Evolutionary conservation across 2,113 vertebrate species (phyloP).

Genomic region (Platycercus adscitus): DNA sequence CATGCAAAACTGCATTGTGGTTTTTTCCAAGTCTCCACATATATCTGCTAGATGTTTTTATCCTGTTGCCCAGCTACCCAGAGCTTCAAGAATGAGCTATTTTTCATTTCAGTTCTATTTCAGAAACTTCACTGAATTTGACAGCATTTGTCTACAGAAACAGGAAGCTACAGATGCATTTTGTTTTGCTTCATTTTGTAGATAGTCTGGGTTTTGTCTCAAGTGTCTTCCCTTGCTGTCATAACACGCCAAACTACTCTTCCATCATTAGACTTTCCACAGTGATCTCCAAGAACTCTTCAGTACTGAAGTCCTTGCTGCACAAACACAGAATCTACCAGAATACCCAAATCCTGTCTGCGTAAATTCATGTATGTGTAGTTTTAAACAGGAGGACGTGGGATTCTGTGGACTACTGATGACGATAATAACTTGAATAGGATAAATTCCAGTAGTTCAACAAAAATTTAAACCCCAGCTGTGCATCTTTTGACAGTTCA

Average conservation of each 20-base stretch:
- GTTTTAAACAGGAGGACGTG: background rate
- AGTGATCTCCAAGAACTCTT: background rate
- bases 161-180: conserved; percentile 9
- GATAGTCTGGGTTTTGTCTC: conserved; percentile 22
- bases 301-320: background rate
- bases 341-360: background rate
- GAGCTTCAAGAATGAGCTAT: background rate
- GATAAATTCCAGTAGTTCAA: background rate
- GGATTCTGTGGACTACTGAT: background rate
- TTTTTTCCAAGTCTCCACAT: background rate
- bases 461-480: background rate
- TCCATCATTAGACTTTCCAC: conserved; percentile 18
- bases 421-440: background rate
- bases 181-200: background rate
- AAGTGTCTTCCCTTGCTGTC: background rate
- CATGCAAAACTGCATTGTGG: background rate
- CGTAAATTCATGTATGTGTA: background rate
- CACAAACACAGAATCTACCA: background rate
- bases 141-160: conserved; percentile 8
- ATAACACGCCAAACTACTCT: background rate
- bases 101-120: background rate
- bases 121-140: background rate
- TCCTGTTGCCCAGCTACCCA: background rate
- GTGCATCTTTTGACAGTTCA: background rate
- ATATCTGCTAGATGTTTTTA: background rate